Evolutionary conservation across 2,888 invertebrate species (phyloP).

Genomic region (Dorcus hopei): DNA sequence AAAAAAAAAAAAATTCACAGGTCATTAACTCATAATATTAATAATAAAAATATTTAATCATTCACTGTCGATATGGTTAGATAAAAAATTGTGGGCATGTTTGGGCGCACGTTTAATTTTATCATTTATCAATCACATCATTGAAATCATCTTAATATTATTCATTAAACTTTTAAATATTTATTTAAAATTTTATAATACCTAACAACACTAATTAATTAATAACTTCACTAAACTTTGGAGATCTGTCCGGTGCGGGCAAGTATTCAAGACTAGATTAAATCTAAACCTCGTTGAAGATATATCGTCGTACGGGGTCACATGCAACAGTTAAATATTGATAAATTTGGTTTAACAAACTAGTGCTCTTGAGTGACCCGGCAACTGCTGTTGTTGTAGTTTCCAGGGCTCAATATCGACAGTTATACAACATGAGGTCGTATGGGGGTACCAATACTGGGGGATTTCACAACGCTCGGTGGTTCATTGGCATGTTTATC

Average conservation of each 20-base stretch:
- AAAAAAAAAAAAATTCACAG: too few relatives aligned
- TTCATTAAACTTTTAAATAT: too few relatives aligned
- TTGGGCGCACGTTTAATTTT: too few relatives aligned
- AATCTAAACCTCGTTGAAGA: not conserved
- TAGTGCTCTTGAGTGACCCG: not conserved
- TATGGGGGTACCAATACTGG: not conserved
- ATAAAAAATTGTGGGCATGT: too few relatives aligned
- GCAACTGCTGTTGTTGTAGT: not conserved
- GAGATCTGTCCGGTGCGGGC: not conserved
- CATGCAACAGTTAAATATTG: slow-evolving; percentile 7
- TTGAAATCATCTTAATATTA: too few relatives aligned
- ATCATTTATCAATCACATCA: too few relatives aligned
- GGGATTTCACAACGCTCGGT: not conserved
- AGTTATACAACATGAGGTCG: not conserved
- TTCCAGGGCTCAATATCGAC: not conserved
- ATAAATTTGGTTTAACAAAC: slow-evolving; percentile 5
- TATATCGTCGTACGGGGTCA: slow-evolving; percentile 5
- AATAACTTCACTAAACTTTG: too few relatives aligned
- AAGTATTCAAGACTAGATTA: slow-evolving; percentile 2
- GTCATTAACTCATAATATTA: too few relatives aligned
- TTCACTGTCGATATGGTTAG: too few relatives aligned
- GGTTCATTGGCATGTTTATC: not conserved
- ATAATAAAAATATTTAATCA: too few relatives aligned
- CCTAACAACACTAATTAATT: too few relatives aligned
- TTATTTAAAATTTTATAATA: too few relatives aligned